Evolutionary conservation across 92 coral and sea anemone species (phyloP), one percentile per base, ranked within the genome.

Genomic region (Nematostella vectensis): DNA sequence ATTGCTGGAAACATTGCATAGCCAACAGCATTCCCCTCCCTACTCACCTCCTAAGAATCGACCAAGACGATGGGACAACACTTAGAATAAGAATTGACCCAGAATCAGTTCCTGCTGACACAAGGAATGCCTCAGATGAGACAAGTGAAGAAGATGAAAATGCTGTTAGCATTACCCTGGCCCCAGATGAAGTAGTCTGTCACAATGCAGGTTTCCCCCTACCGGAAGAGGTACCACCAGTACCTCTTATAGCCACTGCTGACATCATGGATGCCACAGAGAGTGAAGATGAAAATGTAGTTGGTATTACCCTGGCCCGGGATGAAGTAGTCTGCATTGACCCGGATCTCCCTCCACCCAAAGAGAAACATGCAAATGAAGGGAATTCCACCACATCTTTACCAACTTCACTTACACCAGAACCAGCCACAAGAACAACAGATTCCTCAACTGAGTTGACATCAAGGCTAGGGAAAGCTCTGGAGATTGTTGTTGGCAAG

Each of bases 1-100:
- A 58, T 27, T 77, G 83, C 62, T 69, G 77, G 83, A 52, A 59
- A n/a, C 31, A 26, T 27, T 70, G 77, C 44, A 30, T 70, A n/a
- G 59, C 60, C 11, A 15, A 51, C n/a, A 21, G 54, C 23, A 51
- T 36, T 45, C 13, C 26, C 16, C 27, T 70, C 15, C 76, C 76
- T 42, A 47, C 51, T 48, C 66, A 64, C 53, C 27, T 63, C 31
- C 36, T 72, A 10, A 30, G 49, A 59, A 33, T 63, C 37, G 65
- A 48, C 24, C 57, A 63, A 25, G 50, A 56, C 30, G 47, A 72
- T 63, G 72, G 65, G 9, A 57, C 47, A 25, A 57, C 53, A 20
- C 22, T 10, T 10, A 49, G 62, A 39, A 21, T 27, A n/a, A 25
- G 23, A 42, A 43, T 21, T 20, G 21, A 39, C n/a, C n/a, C n/a